Conservation (phyloP, 2,888 invertebrate species). For the Enchytraeus crypticus region DNA sequence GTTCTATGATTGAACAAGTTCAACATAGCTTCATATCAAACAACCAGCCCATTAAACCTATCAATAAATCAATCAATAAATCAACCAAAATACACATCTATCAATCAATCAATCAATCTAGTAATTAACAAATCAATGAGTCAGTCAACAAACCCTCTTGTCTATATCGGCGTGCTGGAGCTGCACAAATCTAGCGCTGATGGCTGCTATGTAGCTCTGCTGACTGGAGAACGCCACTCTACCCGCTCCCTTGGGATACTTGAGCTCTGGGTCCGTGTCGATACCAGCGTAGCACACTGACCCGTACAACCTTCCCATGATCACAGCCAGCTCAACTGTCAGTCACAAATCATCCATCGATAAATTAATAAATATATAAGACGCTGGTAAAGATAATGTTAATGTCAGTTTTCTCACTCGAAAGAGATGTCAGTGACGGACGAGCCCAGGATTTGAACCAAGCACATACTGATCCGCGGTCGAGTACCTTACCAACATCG, state of each 20-base stretch:
- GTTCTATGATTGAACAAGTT: too few relatives aligned
- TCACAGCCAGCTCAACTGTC: slow-evolving; percentile 89
- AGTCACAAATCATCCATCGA: not conserved
- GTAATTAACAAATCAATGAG: not conserved
- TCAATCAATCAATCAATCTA: not conserved
- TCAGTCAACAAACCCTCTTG: slow-evolving; percentile 66
- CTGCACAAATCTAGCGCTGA: slow-evolving; percentile 95
- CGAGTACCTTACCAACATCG: too few relatives aligned
- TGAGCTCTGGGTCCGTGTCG: slow-evolving; percentile 96
- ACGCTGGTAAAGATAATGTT: too few relatives aligned
- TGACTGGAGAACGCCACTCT: slow-evolving; percentile 97
- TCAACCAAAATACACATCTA: not conserved
- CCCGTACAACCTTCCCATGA: slow-evolving; percentile 95
- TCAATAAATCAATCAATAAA: too few relatives aligned
- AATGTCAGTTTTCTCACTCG: too few relatives aligned
- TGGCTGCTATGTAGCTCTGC: slow-evolving; percentile 97
- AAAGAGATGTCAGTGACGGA: too few relatives aligned
- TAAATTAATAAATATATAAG: not conserved
- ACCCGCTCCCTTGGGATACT: slow-evolving; percentile 98
- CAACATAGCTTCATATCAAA: not conserved
- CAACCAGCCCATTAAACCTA: not conserved
- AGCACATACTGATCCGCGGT: too few relatives aligned
- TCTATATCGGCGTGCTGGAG: slow-evolving; percentile 97
- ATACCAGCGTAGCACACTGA: slow-evolving; percentile 99
- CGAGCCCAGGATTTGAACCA: too few relatives aligned